Percentiles rank a stretch among this genome's conserved stretches.
phyloP scores from a whole-genome alignment of 2,797 vertebrate species.

The Enteromius viviparus region DNA sequence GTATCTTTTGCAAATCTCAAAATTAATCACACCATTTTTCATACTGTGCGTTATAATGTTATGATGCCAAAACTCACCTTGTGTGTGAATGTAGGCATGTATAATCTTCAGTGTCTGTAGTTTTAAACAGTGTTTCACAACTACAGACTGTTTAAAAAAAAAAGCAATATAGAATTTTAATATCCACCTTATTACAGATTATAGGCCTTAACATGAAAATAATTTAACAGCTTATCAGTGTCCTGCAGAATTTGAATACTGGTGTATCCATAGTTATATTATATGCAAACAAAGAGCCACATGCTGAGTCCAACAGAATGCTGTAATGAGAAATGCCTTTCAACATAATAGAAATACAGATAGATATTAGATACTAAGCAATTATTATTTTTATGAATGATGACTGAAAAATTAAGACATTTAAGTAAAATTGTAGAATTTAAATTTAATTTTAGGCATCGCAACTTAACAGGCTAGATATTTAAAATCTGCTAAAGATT shows the following conservation, averaged over 20 bases:
- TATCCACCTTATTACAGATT: background rate
- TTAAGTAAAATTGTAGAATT: background rate
- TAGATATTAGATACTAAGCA: background rate
- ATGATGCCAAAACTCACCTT: background rate
- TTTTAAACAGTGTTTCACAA: background rate
- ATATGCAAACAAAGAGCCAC: background rate
- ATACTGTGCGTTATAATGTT: background rate
- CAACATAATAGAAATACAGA: background rate
- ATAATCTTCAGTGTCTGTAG: background rate
- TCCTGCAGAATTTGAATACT: background rate
- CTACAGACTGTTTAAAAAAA: background rate
- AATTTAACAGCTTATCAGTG: background rate
- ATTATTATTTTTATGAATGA: background rate
- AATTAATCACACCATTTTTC: background rate
- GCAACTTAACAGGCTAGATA: background rate
- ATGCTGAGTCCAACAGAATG: background rate
- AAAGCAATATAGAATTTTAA: background rate
- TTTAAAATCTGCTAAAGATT: background rate
- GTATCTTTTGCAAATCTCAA: background rate
- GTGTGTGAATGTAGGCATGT: background rate
- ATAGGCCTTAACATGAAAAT: background rate
- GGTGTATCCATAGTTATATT: background rate
- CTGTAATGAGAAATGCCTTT: conserved; percentile 10
- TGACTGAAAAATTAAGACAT: background rate
- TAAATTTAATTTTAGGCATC: background rate